phyloP scores from a whole-genome alignment of 2,797 vertebrate species.

The Florisuga fusca region DNA sequence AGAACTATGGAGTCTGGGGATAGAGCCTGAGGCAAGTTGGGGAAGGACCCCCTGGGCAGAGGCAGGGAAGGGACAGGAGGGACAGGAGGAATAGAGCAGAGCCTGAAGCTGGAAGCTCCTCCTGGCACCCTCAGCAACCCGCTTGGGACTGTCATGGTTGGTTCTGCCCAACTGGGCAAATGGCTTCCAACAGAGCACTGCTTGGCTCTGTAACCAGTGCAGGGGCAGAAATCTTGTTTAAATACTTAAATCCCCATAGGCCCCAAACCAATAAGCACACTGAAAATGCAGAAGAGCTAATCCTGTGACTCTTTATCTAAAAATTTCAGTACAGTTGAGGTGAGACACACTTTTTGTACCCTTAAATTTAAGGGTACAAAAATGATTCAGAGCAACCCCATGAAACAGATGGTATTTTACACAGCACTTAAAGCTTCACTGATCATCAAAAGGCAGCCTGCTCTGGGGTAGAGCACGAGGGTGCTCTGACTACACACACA shows the following conservation, averaged over 20 bases:
- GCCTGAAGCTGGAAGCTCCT: not conserved
- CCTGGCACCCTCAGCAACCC: not conserved
- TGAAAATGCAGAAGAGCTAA: slow-evolving; percentile 28
- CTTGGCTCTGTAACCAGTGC: accelerated
- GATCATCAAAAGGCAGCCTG: not conserved
- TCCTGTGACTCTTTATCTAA: not conserved
- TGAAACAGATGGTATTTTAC: not conserved
- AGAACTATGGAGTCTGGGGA: not conserved
- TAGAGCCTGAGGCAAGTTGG: not conserved
- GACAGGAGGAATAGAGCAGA: not conserved
- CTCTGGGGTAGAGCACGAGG: not conserved
- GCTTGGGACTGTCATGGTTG: accelerated
- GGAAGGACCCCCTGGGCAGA: not conserved
- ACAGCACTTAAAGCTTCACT: not conserved
- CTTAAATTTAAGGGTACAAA: slow-evolving; percentile 4
- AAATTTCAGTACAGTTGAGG: slow-evolving; percentile 19
- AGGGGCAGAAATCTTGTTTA: not conserved
- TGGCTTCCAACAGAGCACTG: not conserved
- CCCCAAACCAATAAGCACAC: not conserved
- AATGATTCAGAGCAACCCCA: not conserved
- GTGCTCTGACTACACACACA: not conserved
- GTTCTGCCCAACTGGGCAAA: not conserved
- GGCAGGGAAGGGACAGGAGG: not conserved
- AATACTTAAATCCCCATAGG: not conserved
- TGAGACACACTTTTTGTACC: not conserved